These are phyloP conservation scores for Mastacembelus armatus DNA, from an alignment of 2,797 vertebrate species.

Conservation along the genomic window DNA sequence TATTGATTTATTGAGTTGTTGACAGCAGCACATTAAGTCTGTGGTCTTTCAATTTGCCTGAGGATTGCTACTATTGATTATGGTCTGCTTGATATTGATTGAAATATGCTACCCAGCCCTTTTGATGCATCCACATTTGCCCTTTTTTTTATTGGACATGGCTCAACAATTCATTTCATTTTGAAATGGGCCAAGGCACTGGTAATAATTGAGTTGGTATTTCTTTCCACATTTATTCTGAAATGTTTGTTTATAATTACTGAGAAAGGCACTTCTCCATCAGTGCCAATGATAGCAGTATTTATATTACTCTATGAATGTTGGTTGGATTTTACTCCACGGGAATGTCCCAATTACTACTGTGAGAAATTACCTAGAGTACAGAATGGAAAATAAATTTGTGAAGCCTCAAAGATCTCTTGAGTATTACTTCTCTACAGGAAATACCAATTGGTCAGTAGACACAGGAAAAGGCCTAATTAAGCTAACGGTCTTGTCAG, in stretches of 20 bases:
- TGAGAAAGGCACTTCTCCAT: neutral
- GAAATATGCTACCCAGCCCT: neutral
- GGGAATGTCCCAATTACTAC: neutral
- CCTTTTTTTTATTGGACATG: neutral
- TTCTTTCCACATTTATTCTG: neutral
- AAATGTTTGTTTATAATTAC: neutral
- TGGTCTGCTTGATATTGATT: conserved; percentile 20
- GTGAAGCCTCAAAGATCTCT: neutral
- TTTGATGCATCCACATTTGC: neutral
- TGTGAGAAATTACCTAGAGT: neutral
- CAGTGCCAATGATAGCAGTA: neutral
- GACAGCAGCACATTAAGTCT: conserved; percentile 37
- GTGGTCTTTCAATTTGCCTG: conserved; percentile 22
- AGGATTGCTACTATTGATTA: conserved; percentile 52
- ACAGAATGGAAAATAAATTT: neutral
- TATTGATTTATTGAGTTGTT: conserved; percentile 61
- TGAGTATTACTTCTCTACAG: conserved; percentile 6
- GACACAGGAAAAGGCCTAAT: conserved; percentile 44
- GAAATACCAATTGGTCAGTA: conserved; percentile 28
- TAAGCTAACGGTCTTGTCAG: conserved; percentile 22
- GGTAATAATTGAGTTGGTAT: neutral
- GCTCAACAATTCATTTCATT: neutral
- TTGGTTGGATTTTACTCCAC: neutral
- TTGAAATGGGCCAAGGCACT: neutral
- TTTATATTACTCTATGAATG: neutral